A percentile compares a stretch with the other conserved stretches of the same genome.
Conservation (phyloP, 2,888 invertebrate genomes). For the Drosophila ochracea region DNA sequence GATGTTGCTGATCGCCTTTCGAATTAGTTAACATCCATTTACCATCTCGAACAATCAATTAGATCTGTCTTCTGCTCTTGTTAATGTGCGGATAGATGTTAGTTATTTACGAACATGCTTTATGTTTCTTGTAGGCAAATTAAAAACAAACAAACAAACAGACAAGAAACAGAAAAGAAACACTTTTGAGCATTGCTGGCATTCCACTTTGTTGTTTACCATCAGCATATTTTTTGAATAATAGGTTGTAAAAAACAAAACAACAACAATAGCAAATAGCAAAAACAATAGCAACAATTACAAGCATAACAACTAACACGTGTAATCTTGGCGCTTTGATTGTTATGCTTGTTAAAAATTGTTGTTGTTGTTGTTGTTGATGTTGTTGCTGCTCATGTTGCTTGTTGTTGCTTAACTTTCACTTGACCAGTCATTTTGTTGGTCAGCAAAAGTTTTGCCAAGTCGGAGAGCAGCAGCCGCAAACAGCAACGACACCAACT, state of each 20-base stretch:
- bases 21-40: conserved; percentile 57
- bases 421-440: conserved; percentile 68
- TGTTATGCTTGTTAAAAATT: conserved; percentile 64
- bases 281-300: conserved; percentile 13
- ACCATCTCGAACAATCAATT: conserved; percentile 50
- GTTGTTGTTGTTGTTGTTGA: conserved; percentile 38
- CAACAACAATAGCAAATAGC: conserved; percentile 19
- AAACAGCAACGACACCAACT: conserved; percentile 2
- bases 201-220: conserved; percentile 25
- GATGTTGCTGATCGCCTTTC: conserved; percentile 31
- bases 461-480: conserved; percentile 7
- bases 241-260: conserved; percentile 24
- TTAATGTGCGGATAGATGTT: conserved; percentile 4
- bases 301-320: conserved; percentile 43
- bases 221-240: conserved; percentile 65
- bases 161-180: conserved; percentile 7
- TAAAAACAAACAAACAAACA: not conserved
- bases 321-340: conserved; percentile 57
- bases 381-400: conserved; percentile 38
- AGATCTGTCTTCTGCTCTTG: conserved; percentile 44
- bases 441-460: conserved; percentile 66
- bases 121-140: conserved; percentile 19
- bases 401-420: conserved; percentile 63
- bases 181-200: conserved; percentile 53
- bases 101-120: conserved; percentile 10